Base-by-base conservation (phyloP, 2,888 invertebrate species). In the Thera obeliscata region DNA sequence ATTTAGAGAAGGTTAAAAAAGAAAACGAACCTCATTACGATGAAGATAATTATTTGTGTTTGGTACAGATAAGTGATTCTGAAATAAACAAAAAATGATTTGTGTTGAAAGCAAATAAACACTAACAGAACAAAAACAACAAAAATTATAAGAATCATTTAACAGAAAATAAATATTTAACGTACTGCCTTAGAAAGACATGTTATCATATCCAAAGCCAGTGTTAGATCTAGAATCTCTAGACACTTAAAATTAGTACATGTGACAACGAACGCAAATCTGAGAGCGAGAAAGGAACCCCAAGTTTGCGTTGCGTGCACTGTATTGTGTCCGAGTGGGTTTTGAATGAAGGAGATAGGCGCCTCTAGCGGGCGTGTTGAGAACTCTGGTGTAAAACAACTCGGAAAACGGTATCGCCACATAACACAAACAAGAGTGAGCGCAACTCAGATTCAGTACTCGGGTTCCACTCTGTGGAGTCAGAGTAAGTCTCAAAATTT, bases 1-100 rank as follows among this genome's bases (percentile, higher is more conserved):
- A 81, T 79, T 85, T 82, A 86, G 84, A 87, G 84, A 83, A 86
- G 87, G 89, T 90, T 88, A 91, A 86, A 89, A 87, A 90, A 92
- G 88, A 88, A 90, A 93, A 94, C 93, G 93, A 94, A 97, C 96
- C 96, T 96, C 96, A 94, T 95, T 95, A 91, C 95, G 96, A 94
- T 96, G 96, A 87, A 96, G 96, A 94, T 95, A 96, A 95, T 96
- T 96, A 96, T 95, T 95, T 95, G 96, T 96, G 95, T 96, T 95
- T 95, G 96, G 96, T 95, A 96, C 96, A 95, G 96, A 96, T 95
- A 97, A 96, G 95, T 96, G 96, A 95, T 96, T 96, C 96, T 96
- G 96, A 94, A 96, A 96, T 96, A 96, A 94, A 95, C 94, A 95
- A 92, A 89, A 91, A 90, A 87, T 89, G 89, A 87, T 87, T 87